phyloP scores from a whole-genome alignment of 2,797 vertebrate genomes.

The Sebastolobus alascanus region DNA sequence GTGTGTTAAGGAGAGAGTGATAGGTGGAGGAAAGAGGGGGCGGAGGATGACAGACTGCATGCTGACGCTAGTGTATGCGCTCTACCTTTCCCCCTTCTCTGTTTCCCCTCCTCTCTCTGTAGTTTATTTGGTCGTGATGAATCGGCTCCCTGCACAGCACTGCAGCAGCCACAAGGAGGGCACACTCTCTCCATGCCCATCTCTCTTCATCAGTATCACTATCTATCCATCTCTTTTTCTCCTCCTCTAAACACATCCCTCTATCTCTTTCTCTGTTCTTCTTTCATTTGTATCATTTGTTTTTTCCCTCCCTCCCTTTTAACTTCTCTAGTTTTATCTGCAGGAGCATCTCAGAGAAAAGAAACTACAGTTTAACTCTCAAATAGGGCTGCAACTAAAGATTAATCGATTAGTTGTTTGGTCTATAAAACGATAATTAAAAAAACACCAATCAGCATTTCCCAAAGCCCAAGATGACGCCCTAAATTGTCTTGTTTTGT shows the following conservation, averaged over 20 bases:
- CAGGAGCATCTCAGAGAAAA: constrained; percentile 16
- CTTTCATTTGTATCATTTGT: constrained; percentile 25
- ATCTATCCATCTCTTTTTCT: constrained; percentile 31
- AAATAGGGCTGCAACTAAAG: background rate
- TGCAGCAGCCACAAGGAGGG: constrained; percentile 78
- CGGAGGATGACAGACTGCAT: constrained; percentile 74
- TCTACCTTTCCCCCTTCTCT: constrained; percentile 34
- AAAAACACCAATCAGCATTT: background rate
- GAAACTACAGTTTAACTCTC: background rate
- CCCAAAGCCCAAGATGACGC: too few relatives aligned
- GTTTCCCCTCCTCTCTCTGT: constrained; percentile 63
- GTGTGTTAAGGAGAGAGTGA: constrained; percentile 58
- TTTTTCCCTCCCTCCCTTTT: background rate
- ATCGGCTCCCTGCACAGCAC: constrained; percentile 77
- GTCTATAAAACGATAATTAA: background rate
- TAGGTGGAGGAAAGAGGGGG: constrained; percentile 62
- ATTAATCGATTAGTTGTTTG: background rate
- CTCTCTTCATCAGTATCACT: constrained; percentile 43
- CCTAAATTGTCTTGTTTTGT: background rate
- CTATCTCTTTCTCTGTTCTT: constrained; percentile 8
- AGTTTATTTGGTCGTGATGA: constrained; percentile 83
- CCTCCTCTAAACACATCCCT: constrained; percentile 22
- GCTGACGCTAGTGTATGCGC: constrained; percentile 71
- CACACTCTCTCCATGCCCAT: constrained; percentile 62
- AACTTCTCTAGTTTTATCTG: constrained; percentile 1